phyloP scores from a whole-genome alignment of 2,113 vertebrate species.

The Choloepus hoffmanni region DNA sequence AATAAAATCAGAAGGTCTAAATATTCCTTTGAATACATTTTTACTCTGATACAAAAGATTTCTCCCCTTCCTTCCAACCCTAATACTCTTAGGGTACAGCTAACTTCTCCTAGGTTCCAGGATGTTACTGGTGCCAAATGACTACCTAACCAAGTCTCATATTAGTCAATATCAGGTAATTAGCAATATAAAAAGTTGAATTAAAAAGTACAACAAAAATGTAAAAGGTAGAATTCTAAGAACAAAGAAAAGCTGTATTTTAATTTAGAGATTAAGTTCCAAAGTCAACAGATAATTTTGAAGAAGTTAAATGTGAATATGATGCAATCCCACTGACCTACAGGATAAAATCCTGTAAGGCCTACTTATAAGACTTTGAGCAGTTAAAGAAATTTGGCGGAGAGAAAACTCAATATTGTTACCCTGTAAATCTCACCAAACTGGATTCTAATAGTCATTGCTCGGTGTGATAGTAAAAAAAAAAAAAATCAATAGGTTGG shows the following conservation, averaged over 20 bases:
- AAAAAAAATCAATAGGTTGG: neutral
- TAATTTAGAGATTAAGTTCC: neutral
- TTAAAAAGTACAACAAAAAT: neutral
- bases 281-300: slow-evolving; percentile 9
- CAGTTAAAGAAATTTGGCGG: neutral
- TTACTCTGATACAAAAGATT: neutral
- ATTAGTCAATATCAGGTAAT: neutral
- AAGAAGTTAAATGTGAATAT: neutral
- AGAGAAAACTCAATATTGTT: neutral
- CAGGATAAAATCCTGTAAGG: neutral
- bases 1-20: neutral
- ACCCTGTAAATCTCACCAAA: neutral
- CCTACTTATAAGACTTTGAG: neutral
- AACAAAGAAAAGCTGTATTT: slow-evolving; percentile 9
- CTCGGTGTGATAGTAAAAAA: neutral
- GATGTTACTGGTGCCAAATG: neutral
- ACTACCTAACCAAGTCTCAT: neutral
- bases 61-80: neutral
- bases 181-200: neutral
- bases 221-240: neutral
- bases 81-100: neutral
- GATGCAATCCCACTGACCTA: neutral
- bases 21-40: neutral
- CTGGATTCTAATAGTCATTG: neutral
- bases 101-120: neutral